Conservation (phyloP, 2,797 vertebrate species). For the Myotis planiceps region DNA sequence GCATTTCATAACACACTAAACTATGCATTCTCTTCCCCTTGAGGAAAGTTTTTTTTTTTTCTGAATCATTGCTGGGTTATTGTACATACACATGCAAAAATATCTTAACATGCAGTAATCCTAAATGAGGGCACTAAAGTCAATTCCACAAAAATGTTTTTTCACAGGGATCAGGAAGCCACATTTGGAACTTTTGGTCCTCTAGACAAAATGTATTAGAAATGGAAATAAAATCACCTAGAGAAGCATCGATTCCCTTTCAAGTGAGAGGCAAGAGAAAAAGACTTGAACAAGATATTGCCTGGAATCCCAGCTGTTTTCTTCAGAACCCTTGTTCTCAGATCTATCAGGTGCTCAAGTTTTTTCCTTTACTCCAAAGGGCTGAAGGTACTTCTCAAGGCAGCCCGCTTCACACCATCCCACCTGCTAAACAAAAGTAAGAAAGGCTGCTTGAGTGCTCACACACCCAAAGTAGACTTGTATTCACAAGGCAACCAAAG, state of each 20-base stretch:
- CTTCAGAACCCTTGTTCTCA: background rate
- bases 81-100: background rate
- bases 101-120: conserved; percentile 2
- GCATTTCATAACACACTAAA: background rate
- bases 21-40: background rate
- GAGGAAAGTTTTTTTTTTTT: background rate
- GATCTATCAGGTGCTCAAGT: background rate
- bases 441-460: background rate
- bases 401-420: background rate
- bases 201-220: conserved; percentile 10
- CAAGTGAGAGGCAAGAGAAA: background rate
- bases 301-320: background rate
- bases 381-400: background rate
- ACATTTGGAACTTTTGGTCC: background rate
- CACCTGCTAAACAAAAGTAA: background rate
- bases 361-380: background rate
- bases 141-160: conserved; percentile 3
- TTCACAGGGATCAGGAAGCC: background rate
- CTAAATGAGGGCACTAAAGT: background rate
- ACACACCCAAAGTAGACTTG: background rate
- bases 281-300: background rate
- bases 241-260: background rate
- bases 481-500: conserved; percentile 47
- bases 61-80: background rate
- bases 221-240: background rate